Conservation (phyloP, 2,888 invertebrate genomes). For the Drosophila fulvimacula region DNA sequence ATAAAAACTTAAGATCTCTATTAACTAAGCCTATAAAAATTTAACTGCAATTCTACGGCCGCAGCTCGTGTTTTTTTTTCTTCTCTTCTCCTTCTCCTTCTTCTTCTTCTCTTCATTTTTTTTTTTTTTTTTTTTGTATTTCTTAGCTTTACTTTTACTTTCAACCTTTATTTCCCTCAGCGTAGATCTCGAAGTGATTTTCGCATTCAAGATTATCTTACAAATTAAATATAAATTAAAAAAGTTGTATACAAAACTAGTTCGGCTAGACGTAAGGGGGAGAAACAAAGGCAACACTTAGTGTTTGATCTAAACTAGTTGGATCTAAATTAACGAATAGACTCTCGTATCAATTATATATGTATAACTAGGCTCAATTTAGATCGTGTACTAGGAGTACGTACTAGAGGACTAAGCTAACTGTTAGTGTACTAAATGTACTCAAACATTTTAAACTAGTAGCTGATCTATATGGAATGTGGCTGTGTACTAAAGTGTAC, state of each 20-base stretch:
- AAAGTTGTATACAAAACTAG: conserved; percentile 39
- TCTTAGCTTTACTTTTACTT: conserved; percentile 64
- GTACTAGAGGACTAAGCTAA: neutral
- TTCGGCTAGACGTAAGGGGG: conserved; percentile 18
- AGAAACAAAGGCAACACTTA: conserved; percentile 67
- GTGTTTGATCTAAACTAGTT: conserved; percentile 58
- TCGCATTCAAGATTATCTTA: conserved; percentile 66
- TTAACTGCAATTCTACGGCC: conserved; percentile 66
- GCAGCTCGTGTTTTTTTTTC: conserved; percentile 18
- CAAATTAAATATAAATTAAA: conserved; percentile 64
- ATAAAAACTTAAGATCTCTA: conserved; percentile 40
- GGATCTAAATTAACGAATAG: conserved; percentile 48
- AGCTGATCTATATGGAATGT: conserved; percentile 11
- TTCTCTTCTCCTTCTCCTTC: conserved; percentile 5
- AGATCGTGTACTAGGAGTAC: conserved; percentile 39
- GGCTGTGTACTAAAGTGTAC: conserved; percentile 12
- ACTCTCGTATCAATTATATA: conserved; percentile 43
- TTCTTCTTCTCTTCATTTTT: neutral
- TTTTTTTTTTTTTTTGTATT: conserved; percentile 18
- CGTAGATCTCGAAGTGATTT: conserved; percentile 58
- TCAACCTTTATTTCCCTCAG: conserved; percentile 75
- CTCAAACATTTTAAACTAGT: neutral
- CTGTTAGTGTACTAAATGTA: neutral
- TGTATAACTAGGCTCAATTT: conserved; percentile 36
- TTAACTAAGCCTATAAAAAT: conserved; percentile 52